A percentile compares a stretch with the other conserved stretches of the same genome.
phyloP scores from a whole-genome alignment of 2,888 invertebrate genomes.

The Watsonalla cultraria region DNA sequence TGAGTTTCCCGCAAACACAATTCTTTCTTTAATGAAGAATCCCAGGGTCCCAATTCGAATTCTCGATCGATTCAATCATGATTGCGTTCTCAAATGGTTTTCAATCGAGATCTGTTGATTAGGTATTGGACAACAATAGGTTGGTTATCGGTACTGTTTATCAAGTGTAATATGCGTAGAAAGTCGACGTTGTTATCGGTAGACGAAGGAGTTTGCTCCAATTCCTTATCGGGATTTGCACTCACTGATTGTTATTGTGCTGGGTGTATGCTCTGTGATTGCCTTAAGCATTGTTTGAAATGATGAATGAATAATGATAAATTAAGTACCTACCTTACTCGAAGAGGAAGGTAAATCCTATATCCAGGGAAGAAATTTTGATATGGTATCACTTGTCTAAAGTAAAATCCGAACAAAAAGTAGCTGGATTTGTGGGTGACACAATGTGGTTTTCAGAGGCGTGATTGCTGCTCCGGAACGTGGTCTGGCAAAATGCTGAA shows the following conservation, averaged over 20 bases:
- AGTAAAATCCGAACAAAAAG: too few species aligned
- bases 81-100: constrained; percentile 45
- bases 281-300: constrained; percentile 1
- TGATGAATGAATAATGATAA: too few species aligned
- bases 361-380: too few species aligned
- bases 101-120: constrained; percentile 72
- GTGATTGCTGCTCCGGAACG: too few species aligned
- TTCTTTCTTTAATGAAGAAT: background rate
- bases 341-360: too few species aligned
- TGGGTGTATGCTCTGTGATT: constrained; percentile 61
- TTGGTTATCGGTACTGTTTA: constrained; percentile 59
- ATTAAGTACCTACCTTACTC: too few species aligned
- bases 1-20: constrained; percentile 7
- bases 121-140: constrained; percentile 64
- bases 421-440: too few species aligned
- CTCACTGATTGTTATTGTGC: constrained; percentile 65
- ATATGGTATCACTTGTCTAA: too few species aligned
- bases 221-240: constrained; percentile 65
- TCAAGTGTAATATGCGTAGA: constrained; percentile 74
- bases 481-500: too few species aligned
- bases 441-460: too few species aligned
- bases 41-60: constrained; percentile 23
- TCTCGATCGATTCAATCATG: constrained; percentile 12
- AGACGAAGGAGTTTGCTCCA: constrained; percentile 50
- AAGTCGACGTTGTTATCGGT: constrained; percentile 63